phyloP scores from a whole-genome alignment of 2,888 invertebrate genomes.

The Amiota mariae region DNA sequence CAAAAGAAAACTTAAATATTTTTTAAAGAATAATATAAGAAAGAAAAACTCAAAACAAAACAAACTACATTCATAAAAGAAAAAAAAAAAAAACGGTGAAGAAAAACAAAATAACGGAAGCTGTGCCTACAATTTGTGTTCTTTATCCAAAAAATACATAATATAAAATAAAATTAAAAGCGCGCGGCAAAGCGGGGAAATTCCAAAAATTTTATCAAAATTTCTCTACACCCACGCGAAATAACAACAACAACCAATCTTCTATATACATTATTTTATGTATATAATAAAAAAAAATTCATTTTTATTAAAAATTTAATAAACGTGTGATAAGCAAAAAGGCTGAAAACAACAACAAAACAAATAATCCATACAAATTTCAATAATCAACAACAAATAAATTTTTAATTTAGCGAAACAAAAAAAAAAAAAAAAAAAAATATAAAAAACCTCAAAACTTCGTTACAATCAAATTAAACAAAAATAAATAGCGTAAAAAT shows the following conservation, averaged over 20 bases:
- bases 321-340: slow-evolving; percentile 71
- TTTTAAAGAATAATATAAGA: background rate
- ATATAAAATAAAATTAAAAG: slow-evolving; percentile 40
- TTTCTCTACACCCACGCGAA: slow-evolving; percentile 37
- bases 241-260: slow-evolving; percentile 67
- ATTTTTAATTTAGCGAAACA: slow-evolving; percentile 59
- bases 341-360: slow-evolving; percentile 65
- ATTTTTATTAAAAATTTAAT: slow-evolving; percentile 39
- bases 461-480: slow-evolving; percentile 55
- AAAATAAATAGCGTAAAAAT: slow-evolving; percentile 28
- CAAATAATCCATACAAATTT: slow-evolving; percentile 30
- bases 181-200: too few relatives aligned
- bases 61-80: too few relatives aligned
- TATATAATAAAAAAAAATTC: slow-evolving; percentile 18
- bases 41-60: background rate
- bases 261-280: too few relatives aligned
- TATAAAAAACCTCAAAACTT: slow-evolving; percentile 30
- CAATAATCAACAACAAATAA: slow-evolving; percentile 39
- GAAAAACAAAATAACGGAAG: slow-evolving; percentile 58
- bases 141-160: slow-evolving; percentile 62
- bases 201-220: too few relatives aligned
- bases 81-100: slow-evolving; percentile 33
- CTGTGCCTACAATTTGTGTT: slow-evolving; percentile 70
- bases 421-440: too few relatives aligned
- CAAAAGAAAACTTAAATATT: background rate